Conservation (phyloP, 2,888 invertebrate genomes). For the Yponomeuta evonymella region DNA sequence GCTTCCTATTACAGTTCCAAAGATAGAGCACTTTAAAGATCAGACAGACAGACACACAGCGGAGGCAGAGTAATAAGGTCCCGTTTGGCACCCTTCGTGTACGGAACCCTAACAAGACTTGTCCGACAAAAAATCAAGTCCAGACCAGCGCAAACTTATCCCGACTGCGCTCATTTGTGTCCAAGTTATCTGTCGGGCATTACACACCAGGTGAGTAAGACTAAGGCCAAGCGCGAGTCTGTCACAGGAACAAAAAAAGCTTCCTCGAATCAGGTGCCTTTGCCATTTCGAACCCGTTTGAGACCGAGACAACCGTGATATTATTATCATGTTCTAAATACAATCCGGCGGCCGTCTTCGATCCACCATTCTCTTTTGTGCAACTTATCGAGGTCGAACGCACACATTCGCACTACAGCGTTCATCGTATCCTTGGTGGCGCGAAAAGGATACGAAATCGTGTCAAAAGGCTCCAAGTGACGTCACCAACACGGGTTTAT, state of each 20-base stretch:
- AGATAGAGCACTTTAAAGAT: no score
- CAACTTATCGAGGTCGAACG: conserved; percentile 2
- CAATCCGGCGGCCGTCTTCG: neutral
- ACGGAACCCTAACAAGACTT: no score
- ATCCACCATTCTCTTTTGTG: conserved; percentile 1
- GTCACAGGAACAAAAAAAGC: neutral
- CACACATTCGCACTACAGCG: neutral
- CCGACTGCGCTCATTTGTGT: no score
- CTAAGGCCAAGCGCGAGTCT: no score
- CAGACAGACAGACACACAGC: no score
- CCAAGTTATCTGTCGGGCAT: no score
- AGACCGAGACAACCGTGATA: neutral
- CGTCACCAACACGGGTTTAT: neutral
- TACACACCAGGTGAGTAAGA: no score
- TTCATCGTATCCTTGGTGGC: neutral
- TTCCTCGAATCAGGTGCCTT: neutral
- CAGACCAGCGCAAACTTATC: no score
- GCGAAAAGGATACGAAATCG: neutral
- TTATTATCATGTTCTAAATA: neutral
- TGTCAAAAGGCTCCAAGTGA: neutral
- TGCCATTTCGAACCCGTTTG: neutral
- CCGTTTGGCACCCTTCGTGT: no score
- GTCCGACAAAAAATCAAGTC: no score
- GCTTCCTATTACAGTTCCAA: no score
- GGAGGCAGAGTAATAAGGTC: no score